A percentile compares a stretch with the other conserved stretches of the same genome.
phyloP scores from a whole-genome alignment of 2,888 invertebrate species.

The Drosophila villosipedis region DNA sequence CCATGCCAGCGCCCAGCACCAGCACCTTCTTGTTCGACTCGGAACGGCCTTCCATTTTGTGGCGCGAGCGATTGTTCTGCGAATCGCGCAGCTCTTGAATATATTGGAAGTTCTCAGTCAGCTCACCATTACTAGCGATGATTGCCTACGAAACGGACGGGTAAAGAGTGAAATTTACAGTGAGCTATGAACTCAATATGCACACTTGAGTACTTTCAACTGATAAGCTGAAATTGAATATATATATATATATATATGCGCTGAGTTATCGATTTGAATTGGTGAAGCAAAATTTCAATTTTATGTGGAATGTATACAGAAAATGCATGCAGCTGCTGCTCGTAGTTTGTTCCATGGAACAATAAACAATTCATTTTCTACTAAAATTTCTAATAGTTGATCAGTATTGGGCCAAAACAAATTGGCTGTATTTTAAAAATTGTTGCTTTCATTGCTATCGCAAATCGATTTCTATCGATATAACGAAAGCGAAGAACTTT shows the following conservation, averaged over 20 bases:
- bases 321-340: not conserved
- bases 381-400: not conserved
- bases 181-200: slow-evolving; percentile 3
- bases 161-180: not conserved
- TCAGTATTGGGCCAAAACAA: too few species aligned
- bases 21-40: slow-evolving; percentile 91
- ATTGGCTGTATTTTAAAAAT: too few species aligned
- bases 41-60: slow-evolving; percentile 89
- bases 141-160: slow-evolving; percentile 90
- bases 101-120: slow-evolving; percentile 97
- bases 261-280: not conserved
- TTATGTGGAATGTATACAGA: not conserved
- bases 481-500: too few species aligned
- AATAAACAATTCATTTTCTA: not conserved
- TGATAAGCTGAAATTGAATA: slow-evolving; percentile 5
- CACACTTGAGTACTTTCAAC: slow-evolving; percentile 14
- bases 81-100: slow-evolving; percentile 94
- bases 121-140: slow-evolving; percentile 96
- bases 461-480: too few species aligned
- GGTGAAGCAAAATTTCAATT: not conserved
- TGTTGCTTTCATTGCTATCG: too few species aligned
- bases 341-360: not conserved
- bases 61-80: slow-evolving; percentile 88
- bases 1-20: slow-evolving; percentile 97
- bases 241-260: not conserved